These are phyloP conservation scores for Strigops habroptila DNA, from an alignment of 2,113 vertebrate genomes.

Conservation along the genomic window DNA sequence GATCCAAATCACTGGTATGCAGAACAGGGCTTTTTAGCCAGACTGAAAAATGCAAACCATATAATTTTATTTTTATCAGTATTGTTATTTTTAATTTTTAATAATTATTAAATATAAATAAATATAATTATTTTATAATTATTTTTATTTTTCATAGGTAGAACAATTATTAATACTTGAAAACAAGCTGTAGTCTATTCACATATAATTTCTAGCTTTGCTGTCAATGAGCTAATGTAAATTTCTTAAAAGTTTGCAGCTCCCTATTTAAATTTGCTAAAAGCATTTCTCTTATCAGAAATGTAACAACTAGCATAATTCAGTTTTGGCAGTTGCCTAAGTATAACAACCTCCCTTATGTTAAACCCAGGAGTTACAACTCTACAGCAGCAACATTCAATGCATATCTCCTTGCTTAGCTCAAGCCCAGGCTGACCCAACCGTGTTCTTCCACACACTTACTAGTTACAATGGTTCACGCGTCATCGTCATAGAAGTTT, in stretches of 20 bases:
- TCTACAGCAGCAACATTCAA: not conserved
- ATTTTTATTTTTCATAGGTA: not conserved
- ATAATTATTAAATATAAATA: not conserved
- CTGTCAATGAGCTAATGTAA: slow-evolving; percentile 11
- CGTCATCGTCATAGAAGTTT: not conserved
- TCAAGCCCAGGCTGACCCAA: not conserved
- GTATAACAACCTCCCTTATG: not conserved
- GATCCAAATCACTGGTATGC: fast-evolving
- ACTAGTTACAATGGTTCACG: fast-evolving
- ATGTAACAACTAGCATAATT: not conserved
- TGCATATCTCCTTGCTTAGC: fast-evolving
- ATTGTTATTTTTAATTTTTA: not conserved
- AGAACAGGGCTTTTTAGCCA: not conserved
- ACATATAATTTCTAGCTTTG: not conserved
- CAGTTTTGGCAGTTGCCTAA: not conserved
- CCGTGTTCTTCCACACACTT: fast-evolving
- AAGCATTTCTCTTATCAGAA: not conserved
- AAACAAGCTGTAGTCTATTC: not conserved
- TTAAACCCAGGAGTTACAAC: not conserved
- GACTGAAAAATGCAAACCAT: not conserved
- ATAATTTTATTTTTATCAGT: not conserved
- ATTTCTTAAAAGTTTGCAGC: not conserved
- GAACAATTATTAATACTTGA: not conserved
- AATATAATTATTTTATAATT: not conserved
- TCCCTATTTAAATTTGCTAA: slow-evolving; percentile 18